Base-by-base conservation (phyloP, 2,888 invertebrate species). In the Ypsolopha scabrella region DNA sequence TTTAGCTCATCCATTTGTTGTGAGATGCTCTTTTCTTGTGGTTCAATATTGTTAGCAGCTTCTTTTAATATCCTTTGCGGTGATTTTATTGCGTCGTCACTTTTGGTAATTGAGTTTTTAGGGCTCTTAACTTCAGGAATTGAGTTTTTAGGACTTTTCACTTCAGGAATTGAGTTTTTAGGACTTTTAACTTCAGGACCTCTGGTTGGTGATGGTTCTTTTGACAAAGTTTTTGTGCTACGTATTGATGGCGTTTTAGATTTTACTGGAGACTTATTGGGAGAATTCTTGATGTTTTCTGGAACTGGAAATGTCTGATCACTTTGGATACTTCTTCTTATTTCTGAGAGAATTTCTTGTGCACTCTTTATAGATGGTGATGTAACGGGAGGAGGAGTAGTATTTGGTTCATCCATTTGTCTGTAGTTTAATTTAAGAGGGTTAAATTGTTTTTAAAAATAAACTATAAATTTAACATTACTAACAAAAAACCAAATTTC, bases 1-100 rank as follows among this genome's bases (percentile, higher is more conserved):
- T 65, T 65, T 41, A 79, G 57, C 54, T 71, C 62, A 41, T 70
- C 67, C n/a, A 76, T 65, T 51, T 71, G 67, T 24, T 72, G 63
- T 41, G 63, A 68, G 35, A 75, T 67, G 10, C 57, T 58, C 44
- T 62, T 62, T 13, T 67, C 70, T 59, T 65, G 64, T 13, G 72
- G 71, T 59, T 68, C 65, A 14, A 75, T 59, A 50, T 58, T 59
- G 2, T 60, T 57, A 8, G 34, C 45, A 8, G 34, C 45, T 10
- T 45, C 45, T 34, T 35, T 45, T 33, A 34, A 34, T n/a, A 34
- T 34, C 2, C 34, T 45, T 2, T 33, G n/a, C 10, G 34, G 6
- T 45, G n/a, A 39, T 10, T 39, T 39, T 10, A 11, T 39, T 10
- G 39, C 9, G 11, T 10, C 11, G 6, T 11, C 39, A 11, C 39